Conservation (phyloP, 1,140 invertebrate species). For the Drosophila burlai region DNA sequence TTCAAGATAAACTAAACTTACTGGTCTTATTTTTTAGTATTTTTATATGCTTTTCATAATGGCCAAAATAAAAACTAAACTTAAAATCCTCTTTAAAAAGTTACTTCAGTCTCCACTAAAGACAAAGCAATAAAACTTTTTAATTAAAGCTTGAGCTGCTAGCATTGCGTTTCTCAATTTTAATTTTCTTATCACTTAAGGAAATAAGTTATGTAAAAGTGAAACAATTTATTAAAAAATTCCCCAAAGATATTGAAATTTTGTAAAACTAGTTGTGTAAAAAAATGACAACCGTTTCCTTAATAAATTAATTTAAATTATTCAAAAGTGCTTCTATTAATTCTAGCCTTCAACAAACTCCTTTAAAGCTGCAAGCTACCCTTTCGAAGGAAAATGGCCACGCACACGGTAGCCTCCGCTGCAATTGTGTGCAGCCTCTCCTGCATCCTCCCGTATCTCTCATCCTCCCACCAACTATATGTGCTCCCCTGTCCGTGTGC, state of each 20-base stretch:
- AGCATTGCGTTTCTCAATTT: neutral
- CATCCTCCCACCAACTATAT: slow-evolving; percentile 9
- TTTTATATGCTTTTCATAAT: no score
- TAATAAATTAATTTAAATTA: neutral
- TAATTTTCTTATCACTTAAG: neutral
- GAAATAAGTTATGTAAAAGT: neutral
- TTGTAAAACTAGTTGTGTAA: neutral
- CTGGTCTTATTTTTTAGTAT: neutral
- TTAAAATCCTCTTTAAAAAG: neutral
- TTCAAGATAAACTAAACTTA: no score
- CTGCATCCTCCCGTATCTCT: slow-evolving; percentile 10
- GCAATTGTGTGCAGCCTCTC: slow-evolving; percentile 15
- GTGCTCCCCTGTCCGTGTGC: slow-evolving; percentile 24
- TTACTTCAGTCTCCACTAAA: neutral
- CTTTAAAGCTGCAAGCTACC: neutral
- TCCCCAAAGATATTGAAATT: neutral
- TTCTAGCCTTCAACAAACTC: neutral
- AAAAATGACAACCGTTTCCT: no score
- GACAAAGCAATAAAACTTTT: neutral
- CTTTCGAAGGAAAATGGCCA: neutral
- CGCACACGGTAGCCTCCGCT: slow-evolving; percentile 7
- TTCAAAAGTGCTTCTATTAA: neutral
- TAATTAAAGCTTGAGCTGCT: neutral
- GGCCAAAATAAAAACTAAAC: neutral
- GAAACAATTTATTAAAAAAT: neutral